Percentiles rank a stretch among this genome's conserved stretches.
Conservation (phyloP, 2,888 invertebrate species). For the Coleophora deauratella region DNA sequence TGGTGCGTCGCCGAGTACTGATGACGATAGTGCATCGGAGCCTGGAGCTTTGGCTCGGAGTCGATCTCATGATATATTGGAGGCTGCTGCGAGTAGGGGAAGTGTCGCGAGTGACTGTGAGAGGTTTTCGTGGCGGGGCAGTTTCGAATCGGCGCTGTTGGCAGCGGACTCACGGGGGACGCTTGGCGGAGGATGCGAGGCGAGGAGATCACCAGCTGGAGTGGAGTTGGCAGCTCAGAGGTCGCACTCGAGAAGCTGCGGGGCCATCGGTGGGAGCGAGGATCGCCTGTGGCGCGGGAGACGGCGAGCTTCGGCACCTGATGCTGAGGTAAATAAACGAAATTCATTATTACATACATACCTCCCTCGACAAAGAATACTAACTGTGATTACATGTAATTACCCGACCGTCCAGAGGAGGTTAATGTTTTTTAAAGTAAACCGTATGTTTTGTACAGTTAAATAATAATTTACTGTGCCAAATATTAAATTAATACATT, state of each 20-base stretch:
- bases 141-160: slow-evolving; percentile 92
- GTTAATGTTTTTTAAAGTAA: too few species aligned
- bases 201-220: slow-evolving; percentile 87
- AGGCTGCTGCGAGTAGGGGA: slow-evolving; percentile 71
- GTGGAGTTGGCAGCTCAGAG: slow-evolving; percentile 86
- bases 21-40: slow-evolving; percentile 83
- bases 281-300: slow-evolving; percentile 66
- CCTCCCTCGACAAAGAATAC: too few species aligned
- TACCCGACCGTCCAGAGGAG: too few species aligned
- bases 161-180: slow-evolving; percentile 90
- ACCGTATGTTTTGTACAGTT: too few species aligned
- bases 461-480: too few species aligned
- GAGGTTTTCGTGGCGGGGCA: slow-evolving; percentile 92
- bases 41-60: slow-evolving; percentile 81
- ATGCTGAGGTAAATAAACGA: slow-evolving; percentile 57
- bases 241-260: slow-evolving; percentile 87
- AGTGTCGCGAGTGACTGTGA: slow-evolving; percentile 91
- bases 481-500: too few species aligned
- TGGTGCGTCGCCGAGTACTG: slow-evolving; percentile 82
- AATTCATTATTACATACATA: too few species aligned
- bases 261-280: slow-evolving; percentile 85
- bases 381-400: too few species aligned
- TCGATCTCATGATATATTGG: slow-evolving; percentile 86
- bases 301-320: slow-evolving; percentile 61
- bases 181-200: slow-evolving; percentile 82